These are phyloP conservation scores for Chinchilla lanigera DNA, from an alignment of 2,113 vertebrate species.

Conservation along the genomic window DNA sequence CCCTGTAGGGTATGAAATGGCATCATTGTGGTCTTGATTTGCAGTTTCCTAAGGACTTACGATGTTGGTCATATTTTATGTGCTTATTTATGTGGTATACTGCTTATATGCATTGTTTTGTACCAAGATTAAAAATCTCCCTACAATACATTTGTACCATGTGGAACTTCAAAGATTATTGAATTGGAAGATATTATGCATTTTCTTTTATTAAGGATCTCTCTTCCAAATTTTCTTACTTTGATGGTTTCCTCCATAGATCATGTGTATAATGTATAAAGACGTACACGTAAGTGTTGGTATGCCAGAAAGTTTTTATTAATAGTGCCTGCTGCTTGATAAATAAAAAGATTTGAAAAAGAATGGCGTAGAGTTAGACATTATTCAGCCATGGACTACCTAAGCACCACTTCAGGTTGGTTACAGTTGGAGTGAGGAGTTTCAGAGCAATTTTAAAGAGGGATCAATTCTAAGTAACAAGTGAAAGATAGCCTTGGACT, in stretches of 20 bases:
- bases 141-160: neutral
- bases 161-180: neutral
- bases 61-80: neutral
- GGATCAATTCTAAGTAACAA: neutral
- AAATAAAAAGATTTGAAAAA: neutral
- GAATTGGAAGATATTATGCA: neutral
- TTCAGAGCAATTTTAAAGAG: neutral
- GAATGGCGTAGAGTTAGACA: neutral
- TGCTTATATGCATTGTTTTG: neutral
- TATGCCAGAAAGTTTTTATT: neutral
- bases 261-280: neutral
- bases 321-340: neutral
- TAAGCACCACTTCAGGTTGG: neutral
- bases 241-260: neutral
- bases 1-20: neutral
- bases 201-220: slow-evolving; percentile 8
- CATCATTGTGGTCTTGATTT: neutral
- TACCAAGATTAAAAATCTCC: neutral
- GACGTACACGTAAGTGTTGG: neutral
- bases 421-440: neutral
- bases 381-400: neutral
- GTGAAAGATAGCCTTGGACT: neutral
- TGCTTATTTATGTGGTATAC: neutral
- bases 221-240: neutral
- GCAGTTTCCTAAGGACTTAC: neutral